Evolutionary conservation across 2,888 invertebrate species (phyloP), one percentile per base, ranked within the genome.

Genomic region (Scotopteryx bipunctaria): DNA sequence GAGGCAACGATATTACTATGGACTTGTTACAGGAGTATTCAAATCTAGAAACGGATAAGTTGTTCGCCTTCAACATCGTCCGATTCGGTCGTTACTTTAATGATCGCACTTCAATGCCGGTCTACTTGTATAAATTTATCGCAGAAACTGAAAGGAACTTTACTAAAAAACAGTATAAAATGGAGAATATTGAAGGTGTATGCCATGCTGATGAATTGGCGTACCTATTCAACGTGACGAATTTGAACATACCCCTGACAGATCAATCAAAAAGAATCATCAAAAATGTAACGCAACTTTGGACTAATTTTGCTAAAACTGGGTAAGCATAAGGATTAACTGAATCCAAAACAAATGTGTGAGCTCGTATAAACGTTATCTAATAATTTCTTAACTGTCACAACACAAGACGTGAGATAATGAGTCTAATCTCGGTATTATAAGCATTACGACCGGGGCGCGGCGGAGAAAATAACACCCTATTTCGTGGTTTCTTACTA

Each of bases 141-240:
- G 78, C 80, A 3, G 88, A 88, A 69, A 83, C 85, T 8, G 88
- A 86, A 38, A 73, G 89, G 37, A 89, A 87, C 64, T 71, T 72
- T 43, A 75, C 79, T 8, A 89, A 89, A 65, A 78, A 67, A 35
- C 57, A 66, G 33, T 89, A 89, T 45, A 77, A 84, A 31, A 81
- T 89, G 83, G 73, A 83, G 2, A 48, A 61, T 2, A 43, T 80
- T 1, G 57, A 73, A 38, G 90, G 89, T 1, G 87, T 83, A 1
- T 90, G 90, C 59, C 90, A 90, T 56, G 74, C 84, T 1, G 90
- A 90, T 47, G 90, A 90, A 1, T 63, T 88, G 15, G 73, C 73
- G 2, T 90, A 89, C 56, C 67, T 83, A 1, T 90, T 90, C 38
- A 74, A 89, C 40, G 61, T 88, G 0, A 85, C 83, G 0, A 77